Base-by-base conservation (phyloP, 2,113 vertebrate genomes). In the Cranoglanis bouderius region DNA sequence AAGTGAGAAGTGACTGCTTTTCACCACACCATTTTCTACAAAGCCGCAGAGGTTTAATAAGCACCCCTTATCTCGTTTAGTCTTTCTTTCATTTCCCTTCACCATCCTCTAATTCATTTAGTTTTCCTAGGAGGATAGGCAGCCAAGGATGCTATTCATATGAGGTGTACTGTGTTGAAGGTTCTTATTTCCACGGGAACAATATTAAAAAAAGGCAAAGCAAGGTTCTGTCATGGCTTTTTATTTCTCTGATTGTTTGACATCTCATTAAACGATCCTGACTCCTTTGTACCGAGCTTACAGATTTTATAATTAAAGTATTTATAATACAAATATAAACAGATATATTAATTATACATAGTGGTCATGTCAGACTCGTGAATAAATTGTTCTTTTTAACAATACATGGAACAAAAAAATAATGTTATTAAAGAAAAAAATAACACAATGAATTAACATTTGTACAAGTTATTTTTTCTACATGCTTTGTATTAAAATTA, bases 101-200 rank as follows among this genome's bases (percentile, higher is more conserved):
- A 82, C 74, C 89, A 87, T 90, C 84, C 82, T 92, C 89, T 93
- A 95, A 95, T 94, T 92, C 91, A 89, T 93, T 92, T 93, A 93
- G 92, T 94, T 91, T 90, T 94, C 93, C 92, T 86, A 82, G 86
- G 74, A 91, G 94, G 90, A 91, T 89, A 91, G 88, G 93, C 92
- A 92, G 93, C 84, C 85, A 90, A 92, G 90, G 89, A 94, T 92
- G 90, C 94, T 94, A 88, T 85, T 92, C 91, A 88, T 93, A 90
- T 91, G 89, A 89, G 89, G 82, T 92, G 94, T 91, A 90, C 92
- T 93, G 90, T 93, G 88, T 87, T 93, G 92, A 94, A 94, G 93
- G 93, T 94, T 92, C 92, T 92, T 93, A 92, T 95, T 95, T 93
- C 95, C 93, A 93, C 90, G 82, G 92, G 91, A 94, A 94, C 93